phyloP scores from a whole-genome alignment of 2,113 vertebrate genomes.

The Phylloscopus trochilus region DNA sequence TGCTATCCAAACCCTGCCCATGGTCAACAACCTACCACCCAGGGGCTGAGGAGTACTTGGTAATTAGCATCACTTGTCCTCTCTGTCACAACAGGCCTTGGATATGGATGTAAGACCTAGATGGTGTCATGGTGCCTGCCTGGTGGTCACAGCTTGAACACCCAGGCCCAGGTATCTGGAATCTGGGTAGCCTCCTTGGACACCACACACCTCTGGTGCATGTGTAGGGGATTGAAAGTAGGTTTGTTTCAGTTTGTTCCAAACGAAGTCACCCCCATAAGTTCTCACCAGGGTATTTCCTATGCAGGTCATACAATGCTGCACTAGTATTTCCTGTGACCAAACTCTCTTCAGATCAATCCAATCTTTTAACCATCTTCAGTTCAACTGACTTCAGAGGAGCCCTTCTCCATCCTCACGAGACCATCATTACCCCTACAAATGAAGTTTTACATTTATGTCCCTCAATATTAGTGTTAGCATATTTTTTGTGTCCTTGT shows the following conservation, averaged over 20 bases:
- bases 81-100: neutral
- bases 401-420: neutral
- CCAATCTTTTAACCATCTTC: neutral
- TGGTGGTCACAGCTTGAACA: neutral
- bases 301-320: neutral
- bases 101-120: neutral
- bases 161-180: neutral
- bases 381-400: neutral
- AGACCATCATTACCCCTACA: neutral
- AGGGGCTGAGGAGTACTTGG: neutral
- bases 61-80: neutral
- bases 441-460: neutral
- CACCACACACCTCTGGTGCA: neutral
- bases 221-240: neutral
- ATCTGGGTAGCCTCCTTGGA: neutral
- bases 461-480: neutral
- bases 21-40: neutral
- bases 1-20: neutral
- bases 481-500: neutral
- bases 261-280: neutral
- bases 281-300: neutral
- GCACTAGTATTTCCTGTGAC: neutral
- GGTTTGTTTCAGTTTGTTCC: neutral
- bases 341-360: neutral
- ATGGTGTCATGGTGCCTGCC: neutral